Evolutionary conservation across 1,140 invertebrate species (phyloP), one percentile per base, ranked within the genome.

Genomic region (Hyphantria cunea): DNA sequence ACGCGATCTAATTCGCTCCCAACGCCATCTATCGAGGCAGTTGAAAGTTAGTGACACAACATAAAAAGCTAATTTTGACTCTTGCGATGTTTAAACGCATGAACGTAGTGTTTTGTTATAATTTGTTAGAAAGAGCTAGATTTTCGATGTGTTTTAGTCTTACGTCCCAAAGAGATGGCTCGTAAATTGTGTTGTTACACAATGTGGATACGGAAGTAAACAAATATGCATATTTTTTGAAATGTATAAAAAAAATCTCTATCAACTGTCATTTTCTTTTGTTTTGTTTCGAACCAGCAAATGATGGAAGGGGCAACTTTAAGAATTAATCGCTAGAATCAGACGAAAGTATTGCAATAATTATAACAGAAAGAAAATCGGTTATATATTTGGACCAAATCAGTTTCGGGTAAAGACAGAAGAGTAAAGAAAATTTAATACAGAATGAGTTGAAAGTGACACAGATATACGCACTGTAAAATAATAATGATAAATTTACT

Each of bases 211-310:
- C 33, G 32, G 15, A 37, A 10, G 15, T 48, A 13, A 51, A 62
- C 39, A 64, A 75, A 72, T 77, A 63, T 61, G 72, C 67, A 85
- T 88, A 88, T 88, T 88, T 88, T 88, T 88, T 86, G 85, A 88
- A 74, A 82, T 70, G 60, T 89, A 76, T 89, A 88, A 80, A 72
- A n/a, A n/a, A 65, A 66, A 79, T 77, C 71, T 77, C 71, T 85
- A 73, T 77, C 25, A 58, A 45, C 49, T 52, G 39, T 60, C 59
- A 42, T 59, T 41, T 56, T 51, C 61, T 60, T 37, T 49, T 34
- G 13, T 53, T 58, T 65, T 25, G 42, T 14, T 42, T 32, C 25
- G 33, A 53, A 50, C 13, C 44, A 51, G 52, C 52, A 50, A 55
- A 44, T 47, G 47, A 32, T 50, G n/a, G n/a, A n/a, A n/a, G n/a